phyloP scores from a whole-genome alignment of 2,888 invertebrate species.

The Unio delphinus region DNA sequence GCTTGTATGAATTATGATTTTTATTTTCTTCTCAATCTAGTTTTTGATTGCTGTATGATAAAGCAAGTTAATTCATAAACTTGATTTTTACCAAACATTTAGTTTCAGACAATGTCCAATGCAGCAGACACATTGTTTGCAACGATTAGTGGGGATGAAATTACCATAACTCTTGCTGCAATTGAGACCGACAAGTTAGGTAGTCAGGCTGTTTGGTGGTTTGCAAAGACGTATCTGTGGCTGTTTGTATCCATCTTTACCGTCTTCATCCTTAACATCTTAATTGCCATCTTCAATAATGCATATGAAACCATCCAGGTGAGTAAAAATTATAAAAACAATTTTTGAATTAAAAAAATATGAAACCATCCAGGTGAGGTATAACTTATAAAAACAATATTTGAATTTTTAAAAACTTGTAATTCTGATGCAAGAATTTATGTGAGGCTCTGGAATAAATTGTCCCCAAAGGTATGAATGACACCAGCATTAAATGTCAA shows the following conservation, averaged over 20 bases:
- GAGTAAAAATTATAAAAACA: neutral
- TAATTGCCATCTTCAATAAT: conserved; percentile 9
- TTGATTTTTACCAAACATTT: no score
- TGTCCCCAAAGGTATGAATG: no score
- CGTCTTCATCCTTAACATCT: conserved; percentile 6
- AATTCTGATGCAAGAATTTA: no score
- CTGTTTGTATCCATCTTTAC: conserved; percentile 2
- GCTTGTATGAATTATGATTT: no score
- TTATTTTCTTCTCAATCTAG: no score
- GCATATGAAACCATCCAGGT: conserved; percentile 15
- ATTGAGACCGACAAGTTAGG: neutral
- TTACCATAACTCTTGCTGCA: conserved; percentile 2
- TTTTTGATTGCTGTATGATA: no score
- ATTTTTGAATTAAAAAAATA: neutral
- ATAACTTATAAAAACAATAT: neutral
- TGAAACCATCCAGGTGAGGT: conserved; percentile 11
- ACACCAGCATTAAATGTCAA: no score
- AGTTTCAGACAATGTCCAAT: neutral
- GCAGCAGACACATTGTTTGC: conserved; percentile 1
- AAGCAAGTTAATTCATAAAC: no score
- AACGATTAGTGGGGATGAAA: conserved; percentile 3
- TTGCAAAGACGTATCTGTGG: neutral
- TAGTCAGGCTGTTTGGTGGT: conserved; percentile 1
- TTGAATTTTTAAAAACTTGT: no score
- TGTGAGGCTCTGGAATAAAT: no score